These are phyloP conservation scores for Alligator sinensis DNA, from an alignment of 2,113 vertebrate genomes.

Conservation along the genomic window DNA sequence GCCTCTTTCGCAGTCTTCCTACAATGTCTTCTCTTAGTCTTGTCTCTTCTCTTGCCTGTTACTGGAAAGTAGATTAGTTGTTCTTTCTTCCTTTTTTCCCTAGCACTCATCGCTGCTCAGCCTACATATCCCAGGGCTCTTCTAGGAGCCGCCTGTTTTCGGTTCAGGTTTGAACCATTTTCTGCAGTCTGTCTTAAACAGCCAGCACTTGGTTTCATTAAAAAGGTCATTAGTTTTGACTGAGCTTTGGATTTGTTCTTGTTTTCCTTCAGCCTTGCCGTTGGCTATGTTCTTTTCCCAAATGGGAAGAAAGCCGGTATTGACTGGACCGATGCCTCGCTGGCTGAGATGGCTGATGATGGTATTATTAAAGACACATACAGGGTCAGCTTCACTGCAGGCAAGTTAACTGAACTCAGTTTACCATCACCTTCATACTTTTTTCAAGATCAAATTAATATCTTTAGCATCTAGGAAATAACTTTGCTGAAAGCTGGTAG, in stretches of 20 bases:
- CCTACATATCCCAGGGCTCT: not conserved
- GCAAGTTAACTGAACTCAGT: not conserved
- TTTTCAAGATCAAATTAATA: not conserved
- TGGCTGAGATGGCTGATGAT: conserved; percentile 62
- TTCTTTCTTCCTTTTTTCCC: not conserved
- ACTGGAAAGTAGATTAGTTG: not conserved
- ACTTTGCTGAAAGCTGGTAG: not conserved
- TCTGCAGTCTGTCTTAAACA: not conserved
- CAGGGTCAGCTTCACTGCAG: conserved; percentile 53
- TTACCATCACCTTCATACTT: not conserved
- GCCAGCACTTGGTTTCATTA: not conserved
- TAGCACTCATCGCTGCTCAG: not conserved
- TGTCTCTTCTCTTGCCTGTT: not conserved
- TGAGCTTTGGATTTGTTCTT: not conserved
- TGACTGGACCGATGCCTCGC: conserved; percentile 57
- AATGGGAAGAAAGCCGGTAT: conserved; percentile 66
- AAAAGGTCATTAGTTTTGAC: not conserved
- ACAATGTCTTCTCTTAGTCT: not conserved
- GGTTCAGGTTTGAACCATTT: not conserved
- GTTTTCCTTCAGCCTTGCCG: conserved; percentile 39
- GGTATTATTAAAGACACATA: conserved; percentile 55
- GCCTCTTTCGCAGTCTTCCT: not conserved
- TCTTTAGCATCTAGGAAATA: not conserved
- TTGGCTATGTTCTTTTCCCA: conserved; percentile 68
- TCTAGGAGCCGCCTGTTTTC: not conserved